Evolutionary conservation across 2,797 vertebrate genomes (phyloP), one percentile per base, ranked within the genome.

Genomic region (Morus bassanus): DNA sequence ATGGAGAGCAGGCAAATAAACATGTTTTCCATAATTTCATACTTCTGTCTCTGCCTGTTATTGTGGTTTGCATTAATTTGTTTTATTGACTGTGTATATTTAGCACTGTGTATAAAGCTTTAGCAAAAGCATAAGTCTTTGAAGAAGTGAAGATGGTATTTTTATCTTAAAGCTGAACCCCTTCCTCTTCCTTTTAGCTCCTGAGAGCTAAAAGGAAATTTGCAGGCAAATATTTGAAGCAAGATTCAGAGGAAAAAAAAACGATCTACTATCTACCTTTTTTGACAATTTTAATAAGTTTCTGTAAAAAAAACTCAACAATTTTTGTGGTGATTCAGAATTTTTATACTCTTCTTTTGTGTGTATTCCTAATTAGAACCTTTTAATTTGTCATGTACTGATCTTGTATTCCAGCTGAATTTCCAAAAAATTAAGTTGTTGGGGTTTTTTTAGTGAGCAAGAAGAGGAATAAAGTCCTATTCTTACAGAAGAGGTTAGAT

Each of bases 391-490:
- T 37, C 16, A 6, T 1, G 0, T 57, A 13, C 6, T 69, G 37
- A 56, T 54, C 11, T 48, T 54, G 6, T 67, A 76, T 84, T 78
- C 17, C 56, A 91, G 31, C 19, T 86, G 28, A 80, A 54, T 56
- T 70, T 68, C 16, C 8, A 46, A 54, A 74, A n/a, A 45, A 51
- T 35, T n/a, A 25, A 69, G 12, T 76, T 70, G 9, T 27, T 31
- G 5, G 4, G 0, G 0, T 0, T 35, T 64, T 73, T 76, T 65
- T 48, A 18, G 25, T 75, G 56, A 90, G 17, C 5, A 43, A 33
- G 54, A 65, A 82, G 25, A 83, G 4, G 33, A 79, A 74, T 77
- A 18, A 73, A 80, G 14, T 61, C 61, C 3, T 65, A 3, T 53
- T 91, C 53, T 70, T 77, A n/a, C 2, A 56, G 45, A 61, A 91